Percentiles rank a stretch among this genome's conserved stretches.
Conservation (phyloP, 2,113 vertebrate genomes). For the Galeopterus variegatus region DNA sequence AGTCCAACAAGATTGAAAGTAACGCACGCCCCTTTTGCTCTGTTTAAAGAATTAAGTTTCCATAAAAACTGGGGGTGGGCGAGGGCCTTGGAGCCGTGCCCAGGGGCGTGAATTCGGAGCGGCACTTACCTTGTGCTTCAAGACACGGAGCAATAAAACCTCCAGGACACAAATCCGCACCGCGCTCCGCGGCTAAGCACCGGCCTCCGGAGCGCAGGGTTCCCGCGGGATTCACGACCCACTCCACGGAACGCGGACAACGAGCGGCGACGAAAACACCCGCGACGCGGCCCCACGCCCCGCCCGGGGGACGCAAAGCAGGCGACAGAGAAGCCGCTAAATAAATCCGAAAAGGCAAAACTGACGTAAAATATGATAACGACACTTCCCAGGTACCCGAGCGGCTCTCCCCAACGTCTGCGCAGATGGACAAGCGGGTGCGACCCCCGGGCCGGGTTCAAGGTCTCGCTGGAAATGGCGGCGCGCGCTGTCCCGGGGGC, state of each 20-base stretch:
- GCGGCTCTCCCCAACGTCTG: not conserved
- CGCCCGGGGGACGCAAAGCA: not conserved
- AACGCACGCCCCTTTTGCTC: not conserved
- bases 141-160: too few species aligned
- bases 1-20: not conserved
- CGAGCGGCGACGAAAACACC: not conserved
- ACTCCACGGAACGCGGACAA: not conserved
- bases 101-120: not conserved
- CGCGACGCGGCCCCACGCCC: not conserved
- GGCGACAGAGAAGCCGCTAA: not conserved
- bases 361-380: rapidly evolving
- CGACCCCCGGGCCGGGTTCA: rapidly evolving
- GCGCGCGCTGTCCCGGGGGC: rapidly evolving
- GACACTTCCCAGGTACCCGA: not conserved
- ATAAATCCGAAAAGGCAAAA: not conserved
- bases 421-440: rapidly evolving
- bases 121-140: not conserved
- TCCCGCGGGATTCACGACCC: not conserved
- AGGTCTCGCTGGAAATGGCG: rapidly evolving
- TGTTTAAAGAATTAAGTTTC: not conserved
- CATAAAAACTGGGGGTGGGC: not conserved
- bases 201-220: not conserved
- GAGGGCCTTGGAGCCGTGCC: too few species aligned
- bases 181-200: rapidly evolving
- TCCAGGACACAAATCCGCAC: not conserved